Conservation (phyloP, 30 jellyfish, hydroid and myxozoan species). For the Aurelia coerulea region DNA sequence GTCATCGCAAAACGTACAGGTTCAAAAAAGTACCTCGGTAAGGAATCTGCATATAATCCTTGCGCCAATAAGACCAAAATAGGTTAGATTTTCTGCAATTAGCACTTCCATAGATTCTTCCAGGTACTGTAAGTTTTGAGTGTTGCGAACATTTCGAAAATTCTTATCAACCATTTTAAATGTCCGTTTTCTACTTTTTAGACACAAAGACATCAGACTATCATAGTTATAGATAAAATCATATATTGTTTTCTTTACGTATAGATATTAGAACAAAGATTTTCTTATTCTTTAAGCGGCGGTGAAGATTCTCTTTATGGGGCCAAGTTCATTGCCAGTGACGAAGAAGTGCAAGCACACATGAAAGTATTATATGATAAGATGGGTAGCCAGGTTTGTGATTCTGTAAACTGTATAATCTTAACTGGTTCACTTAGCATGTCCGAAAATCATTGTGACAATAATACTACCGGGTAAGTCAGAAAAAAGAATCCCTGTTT, state of each 20-base stretch:
- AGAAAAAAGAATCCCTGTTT: too few relatives aligned
- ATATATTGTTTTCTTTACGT: too few relatives aligned
- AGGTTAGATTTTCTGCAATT: too few relatives aligned
- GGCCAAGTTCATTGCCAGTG: constrained; percentile 23
- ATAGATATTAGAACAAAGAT: background rate
- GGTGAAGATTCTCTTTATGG: background rate
- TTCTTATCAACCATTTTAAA: too few relatives aligned
- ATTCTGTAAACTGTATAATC: background rate
- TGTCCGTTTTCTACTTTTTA: too few relatives aligned
- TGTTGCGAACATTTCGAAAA: too few relatives aligned
- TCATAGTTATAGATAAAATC: too few relatives aligned
- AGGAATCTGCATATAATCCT: background rate
- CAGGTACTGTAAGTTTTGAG: too few relatives aligned
- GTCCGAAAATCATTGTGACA: background rate
- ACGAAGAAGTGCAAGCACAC: constrained; percentile 40
- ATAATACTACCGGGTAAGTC: too few relatives aligned
- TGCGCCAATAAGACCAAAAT: too few relatives aligned
- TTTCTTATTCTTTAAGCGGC: background rate
- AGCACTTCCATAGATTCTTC: too few relatives aligned
- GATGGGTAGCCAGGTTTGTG: constrained; percentile 57
- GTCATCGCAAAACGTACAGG: constrained; percentile 25
- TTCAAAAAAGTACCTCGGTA: constrained; percentile 32
- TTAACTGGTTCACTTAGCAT: background rate
- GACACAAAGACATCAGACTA: too few relatives aligned
- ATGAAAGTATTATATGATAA: constrained; percentile 33